These are phyloP conservation scores for Sylvietta virens DNA, from an alignment of 2,113 vertebrate genomes.

Conservation along the genomic window DNA sequence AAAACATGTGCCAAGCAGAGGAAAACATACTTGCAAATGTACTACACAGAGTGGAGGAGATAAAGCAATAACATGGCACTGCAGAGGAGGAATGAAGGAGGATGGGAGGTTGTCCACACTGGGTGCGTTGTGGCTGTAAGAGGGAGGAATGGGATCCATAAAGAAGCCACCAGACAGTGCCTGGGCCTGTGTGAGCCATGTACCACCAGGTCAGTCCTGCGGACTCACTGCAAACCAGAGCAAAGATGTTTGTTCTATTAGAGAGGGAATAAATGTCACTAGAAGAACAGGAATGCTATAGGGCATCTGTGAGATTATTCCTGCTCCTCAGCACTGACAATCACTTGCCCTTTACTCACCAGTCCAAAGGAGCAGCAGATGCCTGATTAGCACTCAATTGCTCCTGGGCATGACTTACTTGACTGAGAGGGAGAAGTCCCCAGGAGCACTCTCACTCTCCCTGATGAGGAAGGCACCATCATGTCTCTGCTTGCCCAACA, in stretches of 20 bases:
- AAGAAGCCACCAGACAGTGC: neutral
- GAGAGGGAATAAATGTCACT: neutral
- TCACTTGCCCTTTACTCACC: neutral
- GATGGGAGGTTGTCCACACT: neutral
- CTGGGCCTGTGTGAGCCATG: neutral
- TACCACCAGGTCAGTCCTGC: neutral
- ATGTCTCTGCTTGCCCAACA: constrained; percentile 97
- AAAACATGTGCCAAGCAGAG: neutral
- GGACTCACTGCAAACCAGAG: neutral
- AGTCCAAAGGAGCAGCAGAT: neutral
- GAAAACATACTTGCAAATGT: neutral
- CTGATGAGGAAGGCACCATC: constrained; percentile 97
- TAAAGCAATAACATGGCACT: neutral
- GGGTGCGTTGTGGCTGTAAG: neutral
- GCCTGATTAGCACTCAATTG: neutral
- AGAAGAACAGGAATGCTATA: neutral
- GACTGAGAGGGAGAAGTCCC: constrained; percentile 97
- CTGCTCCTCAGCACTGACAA: neutral
- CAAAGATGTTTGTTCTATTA: neutral
- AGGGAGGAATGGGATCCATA: neutral
- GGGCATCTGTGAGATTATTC: neutral
- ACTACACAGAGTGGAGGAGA: neutral
- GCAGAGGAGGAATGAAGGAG: neutral
- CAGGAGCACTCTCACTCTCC: constrained; percentile 97
- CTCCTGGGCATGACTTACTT: constrained; percentile 81